Evolutionary conservation across 2,113 vertebrate species (phyloP).

Genomic region (Pomatorhinus ruficollis): DNA sequence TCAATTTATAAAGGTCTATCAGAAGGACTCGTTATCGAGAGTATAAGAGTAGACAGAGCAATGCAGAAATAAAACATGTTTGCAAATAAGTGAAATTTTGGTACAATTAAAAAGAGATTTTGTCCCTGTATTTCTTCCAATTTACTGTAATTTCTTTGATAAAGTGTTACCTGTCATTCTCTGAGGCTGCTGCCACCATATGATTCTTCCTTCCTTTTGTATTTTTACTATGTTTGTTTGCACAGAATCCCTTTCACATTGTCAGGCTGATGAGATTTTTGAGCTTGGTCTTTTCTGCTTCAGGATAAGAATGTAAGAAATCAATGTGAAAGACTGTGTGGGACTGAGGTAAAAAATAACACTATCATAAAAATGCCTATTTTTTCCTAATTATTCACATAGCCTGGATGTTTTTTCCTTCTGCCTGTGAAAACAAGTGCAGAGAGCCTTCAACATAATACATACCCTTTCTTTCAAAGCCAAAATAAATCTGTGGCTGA

Average conservation of each 20-base stretch:
- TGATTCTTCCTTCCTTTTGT: background rate
- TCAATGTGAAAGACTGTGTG: background rate
- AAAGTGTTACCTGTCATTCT: background rate
- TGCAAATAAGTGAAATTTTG: background rate
- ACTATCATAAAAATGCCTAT: background rate
- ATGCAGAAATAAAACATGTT: background rate
- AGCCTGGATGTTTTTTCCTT: background rate
- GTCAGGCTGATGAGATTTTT: background rate
- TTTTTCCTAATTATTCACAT: background rate
- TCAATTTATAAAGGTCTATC: background rate
- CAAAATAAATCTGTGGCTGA: background rate
- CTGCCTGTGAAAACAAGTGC: background rate
- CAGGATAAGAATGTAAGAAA: background rate
- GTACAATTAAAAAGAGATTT: background rate
- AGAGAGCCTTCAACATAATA: background rate
- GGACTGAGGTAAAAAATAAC: background rate
- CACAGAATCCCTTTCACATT: background rate
- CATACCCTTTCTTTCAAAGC: background rate
- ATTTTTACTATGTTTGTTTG: background rate
- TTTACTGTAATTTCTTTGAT: background rate
- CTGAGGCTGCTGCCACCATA: background rate
- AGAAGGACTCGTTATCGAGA: background rate
- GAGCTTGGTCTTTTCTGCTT: background rate
- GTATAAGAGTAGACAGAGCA: background rate
- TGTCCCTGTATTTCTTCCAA: rapidly evolving